A percentile compares a stretch with the other conserved stretches of the same genome.
Evolutionary conservation across 2,113 vertebrate species (phyloP).

Genomic region (Mobula hypostoma): DNA sequence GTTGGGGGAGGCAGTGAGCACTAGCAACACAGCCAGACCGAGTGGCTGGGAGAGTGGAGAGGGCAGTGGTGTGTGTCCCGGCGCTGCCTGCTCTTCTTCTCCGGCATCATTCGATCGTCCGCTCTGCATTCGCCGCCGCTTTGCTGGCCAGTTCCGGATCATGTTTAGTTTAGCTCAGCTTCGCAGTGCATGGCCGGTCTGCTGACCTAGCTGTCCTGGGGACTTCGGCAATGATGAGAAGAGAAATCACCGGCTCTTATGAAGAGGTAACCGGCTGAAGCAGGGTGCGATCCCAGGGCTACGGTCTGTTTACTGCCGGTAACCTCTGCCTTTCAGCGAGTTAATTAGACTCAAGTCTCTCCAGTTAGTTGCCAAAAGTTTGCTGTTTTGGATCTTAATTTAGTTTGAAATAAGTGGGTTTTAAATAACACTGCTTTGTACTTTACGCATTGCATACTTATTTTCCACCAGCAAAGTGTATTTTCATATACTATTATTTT

Average conservation of each 20-base stretch:
- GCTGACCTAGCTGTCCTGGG: slow-evolving; percentile 41
- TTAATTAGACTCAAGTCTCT: neutral
- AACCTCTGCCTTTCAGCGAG: neutral
- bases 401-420: neutral
- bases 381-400: neutral
- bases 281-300: neutral
- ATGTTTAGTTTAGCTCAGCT: neutral
- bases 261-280: slow-evolving; percentile 62
- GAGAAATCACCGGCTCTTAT: slow-evolving; percentile 63
- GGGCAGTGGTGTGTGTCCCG: neutral
- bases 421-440: neutral
- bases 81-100: neutral
- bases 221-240: slow-evolving; percentile 60
- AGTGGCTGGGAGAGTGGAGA: neutral
- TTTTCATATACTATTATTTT: neutral
- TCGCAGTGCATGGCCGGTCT: neutral
- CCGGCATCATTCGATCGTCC: neutral
- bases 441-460: neutral
- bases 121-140: neutral
- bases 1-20: neutral
- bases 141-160: neutral
- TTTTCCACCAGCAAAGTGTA: neutral
- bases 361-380: neutral
- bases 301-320: neutral
- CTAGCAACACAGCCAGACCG: neutral